These are phyloP conservation scores for Progne subis DNA, from an alignment of 2,113 vertebrate genomes.

Conservation along the genomic window DNA sequence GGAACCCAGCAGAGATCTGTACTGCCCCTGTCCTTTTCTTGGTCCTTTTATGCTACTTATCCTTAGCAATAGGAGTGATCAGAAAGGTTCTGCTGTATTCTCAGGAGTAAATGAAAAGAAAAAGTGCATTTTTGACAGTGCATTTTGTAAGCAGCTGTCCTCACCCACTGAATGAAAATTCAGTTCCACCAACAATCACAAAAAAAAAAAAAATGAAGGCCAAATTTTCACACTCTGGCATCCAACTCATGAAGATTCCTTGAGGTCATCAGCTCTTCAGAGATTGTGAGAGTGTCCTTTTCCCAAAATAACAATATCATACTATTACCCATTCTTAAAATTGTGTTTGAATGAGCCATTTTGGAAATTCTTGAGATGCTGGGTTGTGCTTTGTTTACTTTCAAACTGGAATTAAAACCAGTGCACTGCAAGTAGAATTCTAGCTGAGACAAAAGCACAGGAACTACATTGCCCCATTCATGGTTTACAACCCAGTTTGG, in stretches of 20 bases:
- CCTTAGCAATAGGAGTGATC: not conserved
- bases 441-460: not conserved
- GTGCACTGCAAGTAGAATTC: not conserved
- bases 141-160: not conserved
- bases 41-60: not conserved
- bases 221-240: not conserved
- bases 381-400: constrained; percentile 20
- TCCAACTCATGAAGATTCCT: not conserved
- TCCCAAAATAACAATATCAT: not conserved
- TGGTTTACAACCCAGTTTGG: not conserved
- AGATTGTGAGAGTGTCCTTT: not conserved
- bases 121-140: not conserved
- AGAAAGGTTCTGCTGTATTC: not conserved
- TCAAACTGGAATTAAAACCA: not conserved
- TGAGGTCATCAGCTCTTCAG: not conserved
- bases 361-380: constrained; percentile 10
- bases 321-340: not conserved
- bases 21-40: not conserved
- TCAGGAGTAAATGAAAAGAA: not conserved
- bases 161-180: not conserved
- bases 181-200: not conserved
- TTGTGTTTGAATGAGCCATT: not conserved
- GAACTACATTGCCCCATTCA: not conserved
- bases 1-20: not conserved
- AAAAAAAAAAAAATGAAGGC: not conserved